phyloP scores from a whole-genome alignment of 2,797 vertebrate genomes.

The Steatocranus sp. region DNA sequence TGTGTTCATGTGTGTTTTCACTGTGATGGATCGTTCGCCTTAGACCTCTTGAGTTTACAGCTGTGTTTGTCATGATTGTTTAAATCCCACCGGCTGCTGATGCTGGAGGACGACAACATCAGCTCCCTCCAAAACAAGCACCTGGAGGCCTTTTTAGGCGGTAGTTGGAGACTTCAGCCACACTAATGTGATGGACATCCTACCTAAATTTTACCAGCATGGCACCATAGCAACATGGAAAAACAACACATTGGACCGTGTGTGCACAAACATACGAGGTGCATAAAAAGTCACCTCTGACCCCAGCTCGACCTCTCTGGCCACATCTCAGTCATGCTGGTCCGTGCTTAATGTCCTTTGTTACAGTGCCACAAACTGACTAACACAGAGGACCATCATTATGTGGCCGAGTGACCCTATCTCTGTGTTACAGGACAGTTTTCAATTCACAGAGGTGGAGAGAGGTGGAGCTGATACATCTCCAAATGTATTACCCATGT shows the following conservation, averaged over 20 bases:
- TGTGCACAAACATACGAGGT: neutral
- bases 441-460: neutral
- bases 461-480: neutral
- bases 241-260: neutral
- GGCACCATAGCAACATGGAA: neutral
- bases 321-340: neutral
- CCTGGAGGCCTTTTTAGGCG: neutral
- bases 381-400: neutral
- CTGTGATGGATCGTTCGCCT: rapidly evolving
- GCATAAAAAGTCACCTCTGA: neutral
- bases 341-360: neutral
- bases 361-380: neutral
- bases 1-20: neutral
- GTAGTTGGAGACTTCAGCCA: neutral
- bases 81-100: neutral
- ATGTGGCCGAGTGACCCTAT: neutral
- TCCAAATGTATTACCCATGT: neutral
- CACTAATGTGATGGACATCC: neutral
- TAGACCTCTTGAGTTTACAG: neutral
- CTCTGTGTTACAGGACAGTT: neutral
- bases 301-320: neutral
- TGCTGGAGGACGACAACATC: neutral
- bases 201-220: neutral
- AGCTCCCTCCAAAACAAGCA: neutral
- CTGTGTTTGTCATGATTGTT: neutral